Evolutionary conservation across 2,797 vertebrate genomes (phyloP), one percentile per base, ranked within the genome.

Genomic region (Pipistrellus pipistrellus): DNA sequence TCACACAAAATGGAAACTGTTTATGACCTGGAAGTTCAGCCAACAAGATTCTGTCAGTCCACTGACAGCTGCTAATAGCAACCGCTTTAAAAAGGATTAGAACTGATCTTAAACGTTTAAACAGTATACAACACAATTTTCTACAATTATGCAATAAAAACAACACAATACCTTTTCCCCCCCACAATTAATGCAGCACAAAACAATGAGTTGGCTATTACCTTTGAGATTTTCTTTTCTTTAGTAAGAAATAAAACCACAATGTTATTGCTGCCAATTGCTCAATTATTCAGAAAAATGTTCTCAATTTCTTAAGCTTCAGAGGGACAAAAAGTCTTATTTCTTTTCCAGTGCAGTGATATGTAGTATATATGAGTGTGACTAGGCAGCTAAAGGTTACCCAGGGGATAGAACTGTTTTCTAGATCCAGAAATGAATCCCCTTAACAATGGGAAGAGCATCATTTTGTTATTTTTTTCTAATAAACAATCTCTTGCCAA

Each of bases 281-380:
- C 82, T 93, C 85, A 90, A 86, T 91, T 97, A 96, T 97, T 96
- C 92, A 93, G 89, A 91, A 92, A 94, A 95, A 90, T 46, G 87
- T 68, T 96, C 73, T 95, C 96, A 91, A 95, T 95, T 94, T 95
- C 88, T 97, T 86, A 95, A 85, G 69, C 72, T 96, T 95, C 72
- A 88, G 59, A 96, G 81, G 51, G 48, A 4, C 85, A 64, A 91
- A 91, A 90, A 32, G 32, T 81, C 66, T 96, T 87, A 90, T 88
- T 95, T 94, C 77, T 93, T 96, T 97, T 95, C 25, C 71, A 95
- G 4, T 48, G 35, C 32, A 93, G 53, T 64, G 62, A 85, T 94
- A 96, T 83, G 38, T 90, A 91, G 95, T 91, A 91, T 69, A 96
- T 83, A 96, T 85, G 77, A 95, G 76, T 73, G 85, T 85, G 53